Evolutionary conservation across 1,140 invertebrate genomes (phyloP).

Genomic region (Monochamus saltuarius): DNA sequence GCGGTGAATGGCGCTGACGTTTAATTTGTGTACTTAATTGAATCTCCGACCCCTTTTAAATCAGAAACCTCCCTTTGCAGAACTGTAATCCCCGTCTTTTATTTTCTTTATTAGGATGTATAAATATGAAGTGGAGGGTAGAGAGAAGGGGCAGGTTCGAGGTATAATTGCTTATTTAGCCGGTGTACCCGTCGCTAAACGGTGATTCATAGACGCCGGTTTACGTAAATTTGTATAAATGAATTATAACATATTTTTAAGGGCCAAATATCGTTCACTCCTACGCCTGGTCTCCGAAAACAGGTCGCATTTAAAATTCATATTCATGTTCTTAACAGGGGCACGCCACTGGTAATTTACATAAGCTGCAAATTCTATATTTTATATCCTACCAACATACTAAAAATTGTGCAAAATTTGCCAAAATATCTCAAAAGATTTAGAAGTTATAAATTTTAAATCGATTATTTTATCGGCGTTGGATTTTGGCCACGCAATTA

Average conservation of each 20-base stretch:
- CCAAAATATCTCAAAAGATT: too few relatives aligned
- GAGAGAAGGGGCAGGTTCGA: slow-evolving; percentile 28
- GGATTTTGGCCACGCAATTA: too few relatives aligned
- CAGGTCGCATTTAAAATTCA: too few relatives aligned
- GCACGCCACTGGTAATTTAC: too few relatives aligned
- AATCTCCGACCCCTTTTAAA: slow-evolving; percentile 42
- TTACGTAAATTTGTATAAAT: slow-evolving; percentile 1
- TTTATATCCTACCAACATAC: too few relatives aligned
- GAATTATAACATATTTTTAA: background rate
- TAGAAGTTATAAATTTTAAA: too few relatives aligned
- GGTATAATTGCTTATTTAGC: slow-evolving; percentile 43
- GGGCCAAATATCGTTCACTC: too few relatives aligned
- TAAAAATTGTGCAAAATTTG: too few relatives aligned
- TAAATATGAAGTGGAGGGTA: slow-evolving; percentile 41
- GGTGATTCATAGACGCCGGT: slow-evolving; percentile 5
- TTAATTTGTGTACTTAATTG: slow-evolving; percentile 47
- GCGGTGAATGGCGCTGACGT: slow-evolving; percentile 43
- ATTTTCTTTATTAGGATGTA: slow-evolving; percentile 47
- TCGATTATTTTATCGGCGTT: too few relatives aligned
- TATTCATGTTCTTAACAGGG: too few relatives aligned
- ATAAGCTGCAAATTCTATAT: too few relatives aligned
- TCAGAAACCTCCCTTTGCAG: slow-evolving; percentile 36
- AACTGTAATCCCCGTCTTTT: slow-evolving; percentile 44
- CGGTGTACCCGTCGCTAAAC: slow-evolving; percentile 19
- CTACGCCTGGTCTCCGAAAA: too few relatives aligned